phyloP scores from a whole-genome alignment of 1,140 invertebrate genomes.

The Bathynomus jamesi region DNA sequence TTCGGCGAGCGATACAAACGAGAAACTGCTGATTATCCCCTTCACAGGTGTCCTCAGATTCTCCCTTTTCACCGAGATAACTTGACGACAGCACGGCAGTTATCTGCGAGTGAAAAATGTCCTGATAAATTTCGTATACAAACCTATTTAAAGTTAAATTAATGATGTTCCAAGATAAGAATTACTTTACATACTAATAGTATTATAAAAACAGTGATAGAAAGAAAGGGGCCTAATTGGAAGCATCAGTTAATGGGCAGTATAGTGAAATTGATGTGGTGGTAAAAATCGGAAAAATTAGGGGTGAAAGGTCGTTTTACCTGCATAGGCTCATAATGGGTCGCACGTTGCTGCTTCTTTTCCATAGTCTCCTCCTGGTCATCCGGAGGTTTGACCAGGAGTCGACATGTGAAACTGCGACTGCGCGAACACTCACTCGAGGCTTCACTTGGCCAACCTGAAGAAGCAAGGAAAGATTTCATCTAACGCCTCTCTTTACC shows the following conservation, averaged over 20 bases:
- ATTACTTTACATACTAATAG: too few relatives aligned
- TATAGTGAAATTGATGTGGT: too few relatives aligned
- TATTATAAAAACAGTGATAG: too few relatives aligned
- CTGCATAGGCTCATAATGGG: conserved; percentile 68
- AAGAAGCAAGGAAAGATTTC: too few relatives aligned
- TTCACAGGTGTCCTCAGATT: conserved; percentile 46
- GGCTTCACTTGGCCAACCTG: conserved; percentile 31
- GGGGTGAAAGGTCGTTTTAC: too few relatives aligned
- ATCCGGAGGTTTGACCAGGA: conserved; percentile 73
- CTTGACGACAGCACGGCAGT: conserved; percentile 41
- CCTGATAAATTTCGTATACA: too few relatives aligned
- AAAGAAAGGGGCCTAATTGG: too few relatives aligned
- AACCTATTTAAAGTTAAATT: too few relatives aligned
- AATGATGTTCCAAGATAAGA: too few relatives aligned
- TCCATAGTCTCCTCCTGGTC: conserved; percentile 64
- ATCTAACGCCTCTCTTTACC: too few relatives aligned
- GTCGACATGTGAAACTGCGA: conserved; percentile 68
- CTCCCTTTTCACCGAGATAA: conserved; percentile 46
- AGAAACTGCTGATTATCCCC: conserved; percentile 55
- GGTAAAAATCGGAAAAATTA: too few relatives aligned
- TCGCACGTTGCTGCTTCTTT: conserved; percentile 65
- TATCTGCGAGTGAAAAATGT: conserved; percentile 26
- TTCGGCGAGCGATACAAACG: conserved; percentile 72
- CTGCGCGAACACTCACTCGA: conserved; percentile 43
- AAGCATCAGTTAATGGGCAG: too few relatives aligned